These are phyloP conservation scores for Melieria crassipennis DNA, from an alignment of 2,888 invertebrate genomes.

Conservation along the genomic window DNA sequence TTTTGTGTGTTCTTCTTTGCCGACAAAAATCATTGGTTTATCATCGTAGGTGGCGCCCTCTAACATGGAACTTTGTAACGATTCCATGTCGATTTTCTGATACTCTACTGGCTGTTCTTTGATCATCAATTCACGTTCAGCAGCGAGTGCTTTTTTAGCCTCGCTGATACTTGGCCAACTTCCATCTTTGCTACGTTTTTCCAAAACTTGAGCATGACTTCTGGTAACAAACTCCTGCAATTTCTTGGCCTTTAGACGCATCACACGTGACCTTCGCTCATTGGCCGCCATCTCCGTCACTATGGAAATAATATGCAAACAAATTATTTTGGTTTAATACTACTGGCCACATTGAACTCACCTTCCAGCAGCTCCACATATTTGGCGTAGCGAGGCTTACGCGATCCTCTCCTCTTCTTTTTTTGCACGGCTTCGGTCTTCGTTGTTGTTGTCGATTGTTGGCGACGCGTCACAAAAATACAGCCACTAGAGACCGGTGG, in stretches of 20 bases:
- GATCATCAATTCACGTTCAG: constrained; percentile 14
- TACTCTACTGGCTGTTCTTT: constrained; percentile 58
- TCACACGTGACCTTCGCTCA: constrained; percentile 75
- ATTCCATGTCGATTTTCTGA: constrained; percentile 60
- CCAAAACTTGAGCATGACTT: constrained; percentile 62
- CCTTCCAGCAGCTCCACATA: constrained; percentile 78
- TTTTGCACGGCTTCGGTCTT: constrained; percentile 46
- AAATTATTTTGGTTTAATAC: not conserved
- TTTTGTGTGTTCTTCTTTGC: constrained; percentile 54
- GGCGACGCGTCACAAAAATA: constrained; percentile 39
- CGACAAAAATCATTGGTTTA: constrained; percentile 60
- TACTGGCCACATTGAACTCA: constrained; percentile 55
- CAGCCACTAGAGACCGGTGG: constrained; percentile 3
- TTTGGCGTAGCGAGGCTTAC: constrained; percentile 65
- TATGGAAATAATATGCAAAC: constrained; percentile 55
- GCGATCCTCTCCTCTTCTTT: constrained; percentile 48
- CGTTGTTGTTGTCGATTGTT: constrained; percentile 57
- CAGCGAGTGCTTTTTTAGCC: not conserved
- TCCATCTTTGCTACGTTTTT: constrained; percentile 49
- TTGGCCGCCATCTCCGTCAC: constrained; percentile 73
- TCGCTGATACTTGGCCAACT: constrained; percentile 38
- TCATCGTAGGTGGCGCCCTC: constrained; percentile 58
- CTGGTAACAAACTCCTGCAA: constrained; percentile 73
- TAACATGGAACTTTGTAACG: constrained; percentile 52
- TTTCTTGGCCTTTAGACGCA: constrained; percentile 74